Base-by-base conservation (phyloP, 2,888 invertebrate species). In the Euzetes globulus region DNA sequence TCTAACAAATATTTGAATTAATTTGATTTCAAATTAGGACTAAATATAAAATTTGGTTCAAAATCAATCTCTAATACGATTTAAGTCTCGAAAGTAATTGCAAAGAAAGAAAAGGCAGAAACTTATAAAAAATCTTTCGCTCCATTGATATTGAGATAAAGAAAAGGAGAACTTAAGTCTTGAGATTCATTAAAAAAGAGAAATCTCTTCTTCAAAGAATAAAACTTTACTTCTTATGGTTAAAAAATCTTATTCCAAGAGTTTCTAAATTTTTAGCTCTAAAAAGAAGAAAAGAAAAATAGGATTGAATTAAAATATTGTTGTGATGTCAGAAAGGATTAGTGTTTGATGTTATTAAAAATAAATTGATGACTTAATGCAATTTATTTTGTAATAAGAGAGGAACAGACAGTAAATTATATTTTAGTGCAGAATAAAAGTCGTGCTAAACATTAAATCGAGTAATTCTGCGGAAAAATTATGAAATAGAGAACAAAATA, bases 261-360 rank as follows among this genome's bases (percentile, higher is more conserved):
- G 55, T 25, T 55, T 25, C 41, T 63, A 7, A 63, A 33, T 63
- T 19, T 33, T 3, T 17, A 15, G 33, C 11, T 15, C 27, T 15
- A 29, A 25, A 58, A 17, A 25, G 27, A 25, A 58, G 58, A 15
- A 25, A 19, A 33, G 33, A 29, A 33, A 63, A 29, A 17, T 27
- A 17, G 17, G 29, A 63, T 33, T 33, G 63, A 29, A 33, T 63
- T 63, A 63, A 33, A 63, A 63, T 63, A 63, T 63, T 33, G 63
- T 63, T 63, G 15, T 63, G 17, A 33, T 63, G 19, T 37, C 3
- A 33, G 27, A 13, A 22, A 63, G 27, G 63, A 33, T 63, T 63
- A 63, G 63, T 17, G 17, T 63, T 63, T 37, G 17, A 63, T 63
- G 37, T n/a, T 63, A 63, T 55, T 55, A 55, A 33, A 63, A 33